A percentile compares a stretch with the other conserved stretches of the same genome.
phyloP scores from a whole-genome alignment of 2,888 invertebrate genomes.

The Mantis religiosa region DNA sequence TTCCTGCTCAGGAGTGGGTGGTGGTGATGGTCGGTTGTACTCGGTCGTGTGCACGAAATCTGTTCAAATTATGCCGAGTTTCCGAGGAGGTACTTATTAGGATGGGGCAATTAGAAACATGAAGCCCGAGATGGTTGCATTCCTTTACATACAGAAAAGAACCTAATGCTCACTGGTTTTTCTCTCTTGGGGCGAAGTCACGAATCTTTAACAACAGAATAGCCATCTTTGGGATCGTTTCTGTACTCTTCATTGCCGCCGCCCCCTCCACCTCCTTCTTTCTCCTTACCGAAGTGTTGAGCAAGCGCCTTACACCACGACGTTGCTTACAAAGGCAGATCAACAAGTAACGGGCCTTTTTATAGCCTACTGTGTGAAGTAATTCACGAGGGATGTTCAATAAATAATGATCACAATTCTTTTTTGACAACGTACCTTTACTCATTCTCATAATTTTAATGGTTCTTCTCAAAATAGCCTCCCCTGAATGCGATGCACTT shows the following conservation, averaged over 20 bases:
- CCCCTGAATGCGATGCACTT: too few species aligned
- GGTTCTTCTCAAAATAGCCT: too few species aligned
- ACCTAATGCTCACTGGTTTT: constrained; percentile 13
- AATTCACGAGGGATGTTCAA: too few species aligned
- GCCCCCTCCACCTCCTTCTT: background rate
- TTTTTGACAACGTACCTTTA: too few species aligned
- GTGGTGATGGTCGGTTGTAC: background rate
- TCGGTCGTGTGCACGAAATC: constrained; percentile 9
- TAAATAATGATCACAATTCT: too few species aligned
- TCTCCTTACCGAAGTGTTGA: background rate
- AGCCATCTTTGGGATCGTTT: background rate
- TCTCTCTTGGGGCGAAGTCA: constrained; percentile 14
- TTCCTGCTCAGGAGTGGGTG: background rate
- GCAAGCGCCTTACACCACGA: background rate
- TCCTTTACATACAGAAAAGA: background rate
- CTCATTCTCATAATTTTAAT: too few species aligned
- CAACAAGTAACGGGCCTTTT: background rate
- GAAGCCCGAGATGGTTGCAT: background rate
- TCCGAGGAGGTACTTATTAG: constrained; percentile 12
- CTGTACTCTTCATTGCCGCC: background rate
- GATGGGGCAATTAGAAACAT: constrained; percentile 5
- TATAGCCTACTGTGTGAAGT: background rate
- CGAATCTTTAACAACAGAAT: constrained; percentile 14
- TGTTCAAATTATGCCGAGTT: constrained; percentile 13
- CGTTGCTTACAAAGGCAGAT: background rate